A percentile compares a stretch with the other conserved stretches of the same genome.
These are phyloP conservation scores for Pelosia muscerda DNA, from an alignment of 2,888 invertebrate genomes.

Conservation along the genomic window DNA sequence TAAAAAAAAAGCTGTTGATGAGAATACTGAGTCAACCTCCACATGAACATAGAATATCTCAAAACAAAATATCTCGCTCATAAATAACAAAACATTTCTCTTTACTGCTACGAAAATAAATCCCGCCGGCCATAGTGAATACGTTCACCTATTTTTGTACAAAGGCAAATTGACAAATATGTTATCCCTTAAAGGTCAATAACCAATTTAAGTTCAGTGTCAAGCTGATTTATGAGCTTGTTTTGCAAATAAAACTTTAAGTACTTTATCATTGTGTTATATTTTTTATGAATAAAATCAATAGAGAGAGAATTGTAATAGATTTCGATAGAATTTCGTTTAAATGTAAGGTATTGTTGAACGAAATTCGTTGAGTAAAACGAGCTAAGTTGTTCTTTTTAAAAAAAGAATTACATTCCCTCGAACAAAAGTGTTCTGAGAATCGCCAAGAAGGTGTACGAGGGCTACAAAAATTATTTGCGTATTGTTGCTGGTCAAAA, in stretches of 20 bases:
- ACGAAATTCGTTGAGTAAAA: neutral
- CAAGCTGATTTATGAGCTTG: constrained; percentile 9
- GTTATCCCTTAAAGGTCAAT: constrained; percentile 5
- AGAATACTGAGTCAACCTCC: neutral
- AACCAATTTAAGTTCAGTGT: constrained; percentile 16
- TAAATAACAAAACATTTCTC: neutral
- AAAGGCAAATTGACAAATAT: constrained; percentile 7
- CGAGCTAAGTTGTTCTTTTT: too few relatives aligned
- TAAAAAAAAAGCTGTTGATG: neutral
- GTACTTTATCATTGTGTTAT: neutral
- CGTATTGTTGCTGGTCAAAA: too few relatives aligned
- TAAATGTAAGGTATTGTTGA: too few relatives aligned
- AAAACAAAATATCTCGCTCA: neutral
- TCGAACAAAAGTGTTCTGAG: too few relatives aligned
- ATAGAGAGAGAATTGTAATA: neutral
- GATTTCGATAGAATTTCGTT: neutral
- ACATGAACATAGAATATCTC: neutral
- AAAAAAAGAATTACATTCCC: too few relatives aligned
- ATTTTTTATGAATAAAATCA: neutral
- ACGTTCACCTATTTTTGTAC: neutral
- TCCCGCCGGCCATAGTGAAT: neutral
- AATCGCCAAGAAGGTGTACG: too few relatives aligned
- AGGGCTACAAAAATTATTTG: too few relatives aligned
- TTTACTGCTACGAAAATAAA: neutral
- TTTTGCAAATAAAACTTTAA: constrained; percentile 12